Percentiles rank a stretch among this genome's conserved stretches.
These are phyloP conservation scores for Chromis chromis DNA, from an alignment of 2,797 vertebrate genomes.

Conservation along the genomic window DNA sequence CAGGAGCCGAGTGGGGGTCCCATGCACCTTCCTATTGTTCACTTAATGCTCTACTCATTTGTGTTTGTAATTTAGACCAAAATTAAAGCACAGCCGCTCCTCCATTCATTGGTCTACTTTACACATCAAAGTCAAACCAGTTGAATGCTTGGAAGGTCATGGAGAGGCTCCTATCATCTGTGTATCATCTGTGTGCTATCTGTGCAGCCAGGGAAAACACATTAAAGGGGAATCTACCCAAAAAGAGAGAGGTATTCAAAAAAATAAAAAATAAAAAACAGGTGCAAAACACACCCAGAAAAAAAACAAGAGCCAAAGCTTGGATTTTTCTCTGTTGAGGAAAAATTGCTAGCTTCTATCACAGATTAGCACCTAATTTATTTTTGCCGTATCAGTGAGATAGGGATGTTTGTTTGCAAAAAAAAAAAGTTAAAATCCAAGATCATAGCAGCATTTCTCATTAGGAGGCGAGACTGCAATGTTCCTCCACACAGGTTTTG, in stretches of 20 bases:
- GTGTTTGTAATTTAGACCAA: conserved; percentile 66
- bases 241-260: conserved; percentile 9
- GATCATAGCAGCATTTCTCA: conserved; percentile 10
- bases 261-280: conserved; percentile 4
- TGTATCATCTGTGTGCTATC: conserved; percentile 51
- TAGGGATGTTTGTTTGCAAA: conserved; percentile 12
- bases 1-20: neutral
- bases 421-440: neutral
- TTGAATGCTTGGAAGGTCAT: conserved; percentile 68
- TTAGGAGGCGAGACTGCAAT: conserved; percentile 10
- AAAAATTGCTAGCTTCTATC: neutral
- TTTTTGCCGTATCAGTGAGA: conserved; percentile 10
- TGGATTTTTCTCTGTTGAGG: conserved; percentile 24
- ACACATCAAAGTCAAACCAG: conserved; percentile 77
- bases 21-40: conserved; percentile 56
- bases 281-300: conserved; percentile 9
- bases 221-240: conserved; percentile 23
- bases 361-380: conserved; percentile 26
- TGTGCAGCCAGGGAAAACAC: conserved; percentile 39
- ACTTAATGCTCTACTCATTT: conserved; percentile 54
- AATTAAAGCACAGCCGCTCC: conserved; percentile 63
- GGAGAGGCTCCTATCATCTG: conserved; percentile 54
- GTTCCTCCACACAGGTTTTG: conserved; percentile 10
- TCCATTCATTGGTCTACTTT: conserved; percentile 68
- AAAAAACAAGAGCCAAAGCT: conserved; percentile 11